A percentile compares a stretch with the other conserved stretches of the same genome.
phyloP scores from a whole-genome alignment of 1,140 invertebrate species.

The Papilio helenus region DNA sequence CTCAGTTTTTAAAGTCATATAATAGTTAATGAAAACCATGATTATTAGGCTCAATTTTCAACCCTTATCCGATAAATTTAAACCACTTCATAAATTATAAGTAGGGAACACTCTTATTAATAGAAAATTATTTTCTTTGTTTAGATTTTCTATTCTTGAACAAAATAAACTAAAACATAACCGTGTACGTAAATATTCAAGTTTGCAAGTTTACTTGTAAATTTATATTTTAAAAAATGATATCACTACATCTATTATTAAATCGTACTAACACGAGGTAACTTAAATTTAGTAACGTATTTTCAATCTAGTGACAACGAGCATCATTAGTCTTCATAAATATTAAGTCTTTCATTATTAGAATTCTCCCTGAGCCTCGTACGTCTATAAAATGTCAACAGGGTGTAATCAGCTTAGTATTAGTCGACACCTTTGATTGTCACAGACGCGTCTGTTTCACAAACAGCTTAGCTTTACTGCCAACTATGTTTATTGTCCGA shows the following conservation, averaged over 20 bases:
- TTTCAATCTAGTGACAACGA: background rate
- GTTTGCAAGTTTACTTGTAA: too few species aligned
- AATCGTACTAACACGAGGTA: background rate
- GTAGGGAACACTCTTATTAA: background rate
- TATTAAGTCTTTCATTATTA: conserved; percentile 3
- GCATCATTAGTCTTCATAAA: background rate
- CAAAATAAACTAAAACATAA: background rate
- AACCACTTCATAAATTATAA: conserved; percentile 32
- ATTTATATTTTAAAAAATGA: too few species aligned
- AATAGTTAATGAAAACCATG: too few species aligned
- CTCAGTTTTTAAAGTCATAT: too few species aligned
- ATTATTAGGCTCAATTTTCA: too few species aligned
- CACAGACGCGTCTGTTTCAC: background rate
- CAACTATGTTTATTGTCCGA: conserved; percentile 20
- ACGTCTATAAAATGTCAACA: background rate
- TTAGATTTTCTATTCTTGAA: background rate
- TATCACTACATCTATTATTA: too few species aligned
- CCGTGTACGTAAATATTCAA: too few species aligned
- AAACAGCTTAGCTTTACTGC: conserved; percentile 12
- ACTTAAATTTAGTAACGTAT: background rate
- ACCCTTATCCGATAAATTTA: conserved; percentile 26
- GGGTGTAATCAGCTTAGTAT: background rate
- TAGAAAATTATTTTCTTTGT: background rate
- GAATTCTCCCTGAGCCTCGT: background rate
- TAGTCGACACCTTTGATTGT: conserved; percentile 1